Evolutionary conservation across 1,140 invertebrate genomes (phyloP), one percentile per base, ranked within the genome.

Genomic region (Orius insidiosus): DNA sequence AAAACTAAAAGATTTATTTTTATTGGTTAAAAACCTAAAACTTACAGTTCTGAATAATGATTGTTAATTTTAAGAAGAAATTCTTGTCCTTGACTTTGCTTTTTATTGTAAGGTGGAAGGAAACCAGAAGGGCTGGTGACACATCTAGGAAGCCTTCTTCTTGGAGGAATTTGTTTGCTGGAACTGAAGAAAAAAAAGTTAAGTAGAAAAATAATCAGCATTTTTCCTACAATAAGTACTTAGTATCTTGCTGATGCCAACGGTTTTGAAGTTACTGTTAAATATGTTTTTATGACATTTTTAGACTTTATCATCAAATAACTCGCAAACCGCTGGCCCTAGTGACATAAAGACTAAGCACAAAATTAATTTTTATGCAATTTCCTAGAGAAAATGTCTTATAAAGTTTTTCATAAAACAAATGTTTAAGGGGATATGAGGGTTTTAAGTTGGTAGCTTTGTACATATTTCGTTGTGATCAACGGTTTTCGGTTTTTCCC

Each of bases 81-180:
- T 55, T 85, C 74, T 61, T 93, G 89, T 7, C 87, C 86, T 49
- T 74, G 68, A 15, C 85, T 80, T 58, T 89, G 79, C 39, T 73
- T 71, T 19, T 65, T 63, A 52, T 76, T 80, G 64, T 85, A 95
- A 0, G 72, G 64, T 1, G 85, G 85, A 32, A 97, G 58, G 30
- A 94, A 66, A 11, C 85, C 87, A 1, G 84, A 84, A 8, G 81
- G 75, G 30, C 87, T 85, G 50, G 77, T 72, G 16, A 80, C 79
- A 50, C 83, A 80, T 46, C 89, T 71, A 5, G 86, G 79, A 35
- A 73, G 65, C 39, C 88, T 65, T 38, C 76, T 71, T 10, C 80
- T 67, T 42, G 68, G 69, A 24, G 82, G 80, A 49, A 77, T 71
- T 50, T 70, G 68, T 45, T 74, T 71, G 57, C 72, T 75, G 8